Evolutionary conservation across 2,797 vertebrate genomes (phyloP), one percentile per base, ranked within the genome.

Genomic region (Poecile montanus): DNA sequence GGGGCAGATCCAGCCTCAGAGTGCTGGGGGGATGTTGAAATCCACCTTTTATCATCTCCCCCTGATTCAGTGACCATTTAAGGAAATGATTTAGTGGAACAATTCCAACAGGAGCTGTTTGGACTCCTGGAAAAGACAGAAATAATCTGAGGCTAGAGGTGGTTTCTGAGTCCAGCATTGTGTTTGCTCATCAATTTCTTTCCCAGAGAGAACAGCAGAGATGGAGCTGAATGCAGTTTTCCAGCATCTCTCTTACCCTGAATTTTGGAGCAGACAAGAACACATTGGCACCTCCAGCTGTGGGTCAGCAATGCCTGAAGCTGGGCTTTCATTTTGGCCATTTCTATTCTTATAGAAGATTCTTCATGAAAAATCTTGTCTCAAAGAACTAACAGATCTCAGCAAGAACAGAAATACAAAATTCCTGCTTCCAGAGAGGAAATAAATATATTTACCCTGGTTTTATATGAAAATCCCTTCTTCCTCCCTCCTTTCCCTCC

Each of bases 231-330:
- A 21, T 1, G 2, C 20, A 62, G 13, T 10, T 68, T 50, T 68
- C 30, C 73, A 63, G 17, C 25, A 23, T 21, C 30, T 77, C 53
- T 48, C 42, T 51, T 74, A 62, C 48, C 25, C 75, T 71, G 34
- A 76, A 32, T 16, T 40, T n/a, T 34, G 56, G 48, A 61, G 57
- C 48, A 86, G 57, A 60, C 10, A 48, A n/a, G 53, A 57, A 17
- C 45, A 36, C 36, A 2, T 4, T 40, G 50, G 29, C 34, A 63
- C 50, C 22, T 67, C n/a, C 26, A 70, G 9, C 40, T 38, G 17
- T 3, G 2, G 12, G 16, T 26, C 14, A 48, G 26, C 0, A 2
- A 3, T 40, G 81, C 88, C 38, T 7, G 1, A 3, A 36, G 30
- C 12, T 2, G 4, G 54, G 6, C 7, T 44, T 65, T 2, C 23